A percentile compares a stretch with the other conserved stretches of the same genome.
Evolutionary conservation across 2,797 vertebrate species (phyloP).

Genomic region (Alectoris magna): DNA sequence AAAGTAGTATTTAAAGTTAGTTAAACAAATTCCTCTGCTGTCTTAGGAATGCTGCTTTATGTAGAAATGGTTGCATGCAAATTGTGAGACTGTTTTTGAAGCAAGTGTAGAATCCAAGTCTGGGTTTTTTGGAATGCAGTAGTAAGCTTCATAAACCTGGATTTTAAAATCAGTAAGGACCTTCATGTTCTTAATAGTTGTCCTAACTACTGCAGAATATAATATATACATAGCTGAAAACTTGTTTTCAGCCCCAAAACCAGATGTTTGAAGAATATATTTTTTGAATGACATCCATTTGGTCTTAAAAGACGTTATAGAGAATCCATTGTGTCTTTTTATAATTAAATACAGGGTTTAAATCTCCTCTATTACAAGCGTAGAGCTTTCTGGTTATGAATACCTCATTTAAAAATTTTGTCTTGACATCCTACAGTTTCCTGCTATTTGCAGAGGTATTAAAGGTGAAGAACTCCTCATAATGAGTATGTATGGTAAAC

Average conservation of each 20-base stretch:
- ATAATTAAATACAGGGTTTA: background rate
- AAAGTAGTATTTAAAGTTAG: background rate
- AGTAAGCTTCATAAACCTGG: background rate
- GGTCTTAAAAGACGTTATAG: background rate
- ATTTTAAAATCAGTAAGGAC: background rate
- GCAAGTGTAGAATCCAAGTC: background rate
- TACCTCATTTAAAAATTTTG: background rate
- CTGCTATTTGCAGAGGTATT: background rate
- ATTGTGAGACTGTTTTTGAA: background rate
- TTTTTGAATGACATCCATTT: background rate
- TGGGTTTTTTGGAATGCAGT: background rate
- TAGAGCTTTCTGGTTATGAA: background rate
- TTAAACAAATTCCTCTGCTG: background rate
- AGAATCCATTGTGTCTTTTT: background rate
- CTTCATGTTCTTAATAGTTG: background rate
- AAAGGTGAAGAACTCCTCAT: background rate
- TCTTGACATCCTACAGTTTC: background rate
- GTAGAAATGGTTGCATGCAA: fast-evolving
- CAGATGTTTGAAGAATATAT: background rate
- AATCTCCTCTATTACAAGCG: background rate
- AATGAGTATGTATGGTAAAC: background rate
- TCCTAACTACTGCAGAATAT: background rate
- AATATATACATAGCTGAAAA: background rate
- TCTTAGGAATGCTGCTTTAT: background rate
- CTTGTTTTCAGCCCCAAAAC: background rate